Evolutionary conservation across 2,797 vertebrate species (phyloP).

Genomic region (Enteromius afrohamiltoni): DNA sequence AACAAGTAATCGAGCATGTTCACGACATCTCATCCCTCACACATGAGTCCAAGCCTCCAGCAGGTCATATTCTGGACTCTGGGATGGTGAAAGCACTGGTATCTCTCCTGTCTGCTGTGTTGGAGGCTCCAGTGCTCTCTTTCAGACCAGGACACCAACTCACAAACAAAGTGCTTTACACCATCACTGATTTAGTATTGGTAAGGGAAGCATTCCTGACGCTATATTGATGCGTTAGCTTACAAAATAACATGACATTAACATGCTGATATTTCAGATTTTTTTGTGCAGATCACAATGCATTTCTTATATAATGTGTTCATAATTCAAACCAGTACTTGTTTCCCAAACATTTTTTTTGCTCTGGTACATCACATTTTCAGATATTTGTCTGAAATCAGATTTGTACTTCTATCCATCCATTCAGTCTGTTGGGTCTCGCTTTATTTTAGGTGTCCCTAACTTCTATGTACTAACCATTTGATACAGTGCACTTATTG

Average conservation of each 20-base stretch:
- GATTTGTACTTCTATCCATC: background rate
- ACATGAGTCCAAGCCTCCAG: background rate
- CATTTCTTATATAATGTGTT: background rate
- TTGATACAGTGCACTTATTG: too few relatives aligned
- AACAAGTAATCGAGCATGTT: conserved; percentile 63
- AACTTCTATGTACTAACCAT: too few relatives aligned
- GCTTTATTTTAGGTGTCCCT: too few relatives aligned
- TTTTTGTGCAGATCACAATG: background rate
- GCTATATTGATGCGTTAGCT: background rate
- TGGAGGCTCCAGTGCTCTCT: conserved; percentile 65
- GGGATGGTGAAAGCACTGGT: conserved; percentile 64
- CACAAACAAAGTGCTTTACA: conserved; percentile 67
- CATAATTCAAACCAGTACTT: too few relatives aligned
- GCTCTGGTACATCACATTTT: too few relatives aligned
- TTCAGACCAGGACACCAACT: conserved; percentile 55
- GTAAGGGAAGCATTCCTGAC: conserved; percentile 67
- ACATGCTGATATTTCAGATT: background rate
- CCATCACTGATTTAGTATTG: conserved; percentile 72
- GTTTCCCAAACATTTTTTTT: too few relatives aligned
- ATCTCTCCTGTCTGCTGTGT: conserved; percentile 69
- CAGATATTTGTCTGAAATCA: too few relatives aligned
- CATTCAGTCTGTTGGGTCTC: too few relatives aligned
- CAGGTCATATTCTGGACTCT: conserved; percentile 46
- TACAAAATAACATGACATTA: background rate
- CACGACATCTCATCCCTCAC: conserved; percentile 58